Evolutionary conservation across 2,797 vertebrate species (phyloP).

Genomic region (Thamnophis elegans): DNA sequence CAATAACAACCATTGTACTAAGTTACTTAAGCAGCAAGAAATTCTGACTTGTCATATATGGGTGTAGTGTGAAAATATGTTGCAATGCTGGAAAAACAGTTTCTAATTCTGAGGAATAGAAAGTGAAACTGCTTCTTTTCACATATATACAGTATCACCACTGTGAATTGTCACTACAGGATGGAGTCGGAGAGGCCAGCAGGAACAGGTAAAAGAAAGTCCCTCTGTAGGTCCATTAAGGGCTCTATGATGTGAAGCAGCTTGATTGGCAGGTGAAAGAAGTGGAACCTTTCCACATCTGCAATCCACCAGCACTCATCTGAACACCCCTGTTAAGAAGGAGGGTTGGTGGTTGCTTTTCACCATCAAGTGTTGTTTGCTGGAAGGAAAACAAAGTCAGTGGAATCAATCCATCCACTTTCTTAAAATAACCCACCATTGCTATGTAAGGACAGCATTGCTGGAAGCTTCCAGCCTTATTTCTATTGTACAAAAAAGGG

Average conservation of each 20-base stretch:
- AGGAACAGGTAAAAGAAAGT: background rate
- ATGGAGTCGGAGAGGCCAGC: background rate
- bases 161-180: background rate
- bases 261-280: background rate
- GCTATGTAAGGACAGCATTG: too few relatives aligned
- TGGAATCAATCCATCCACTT: too few relatives aligned
- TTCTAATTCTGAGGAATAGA: conserved; percentile 33
- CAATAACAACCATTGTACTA: background rate
- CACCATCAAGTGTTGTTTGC: too few relatives aligned
- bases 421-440: too few relatives aligned
- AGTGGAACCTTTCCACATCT: background rate
- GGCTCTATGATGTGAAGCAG: background rate
- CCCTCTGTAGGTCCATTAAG: background rate
- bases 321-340: too few relatives aligned
- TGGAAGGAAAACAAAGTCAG: too few relatives aligned
- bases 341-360: too few relatives aligned
- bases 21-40: too few relatives aligned
- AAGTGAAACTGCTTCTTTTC: conserved; percentile 43
- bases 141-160: too few relatives aligned
- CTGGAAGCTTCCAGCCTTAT: too few relatives aligned
- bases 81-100: background rate
- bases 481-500: too few relatives aligned
- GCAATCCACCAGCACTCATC: too few relatives aligned
- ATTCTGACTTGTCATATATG: background rate
- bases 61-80: background rate